These are phyloP conservation scores for Sylvilagus bachmani DNA, from an alignment of 2,113 vertebrate species.

Conservation along the genomic window DNA sequence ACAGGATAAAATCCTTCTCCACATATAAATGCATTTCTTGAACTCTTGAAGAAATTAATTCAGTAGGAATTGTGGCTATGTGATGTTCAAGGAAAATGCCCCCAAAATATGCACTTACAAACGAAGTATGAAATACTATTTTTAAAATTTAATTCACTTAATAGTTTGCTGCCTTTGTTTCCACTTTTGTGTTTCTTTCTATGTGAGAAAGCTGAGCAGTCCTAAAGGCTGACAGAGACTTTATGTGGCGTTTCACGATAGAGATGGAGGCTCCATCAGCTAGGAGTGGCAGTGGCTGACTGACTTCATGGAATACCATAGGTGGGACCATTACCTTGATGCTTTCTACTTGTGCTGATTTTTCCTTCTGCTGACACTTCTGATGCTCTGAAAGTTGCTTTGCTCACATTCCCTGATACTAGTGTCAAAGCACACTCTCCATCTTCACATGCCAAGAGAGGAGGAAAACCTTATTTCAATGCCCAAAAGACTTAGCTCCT, in stretches of 20 bases:
- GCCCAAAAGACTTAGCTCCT: conserved; percentile 90
- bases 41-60: conserved; percentile 54
- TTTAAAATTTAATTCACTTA: conserved; percentile 48
- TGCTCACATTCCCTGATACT: conserved; percentile 87
- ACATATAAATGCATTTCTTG: conserved; percentile 14
- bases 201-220: conserved; percentile 74
- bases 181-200: conserved; percentile 79
- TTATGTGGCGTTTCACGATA: conserved; percentile 86
- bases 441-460: conserved; percentile 88
- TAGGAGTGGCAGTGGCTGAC: conserved; percentile 80
- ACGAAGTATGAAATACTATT: conserved; percentile 73
- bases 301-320: conserved; percentile 80
- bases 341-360: conserved; percentile 86
- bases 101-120: conserved; percentile 72
- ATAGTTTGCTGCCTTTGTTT: conserved; percentile 60
- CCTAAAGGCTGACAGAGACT: conserved; percentile 85
- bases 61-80: conserved; percentile 76
- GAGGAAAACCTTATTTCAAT: conserved; percentile 90
- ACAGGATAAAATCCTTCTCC: neutral
- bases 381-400: conserved; percentile 88
- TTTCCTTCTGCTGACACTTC: conserved; percentile 87
- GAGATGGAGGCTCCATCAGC: conserved; percentile 81
- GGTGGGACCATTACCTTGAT: conserved; percentile 87
- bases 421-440: conserved; percentile 89
- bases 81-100: conserved; percentile 76